Base-by-base conservation (phyloP, 2,113 vertebrate genomes). In the Trogon surrucura region DNA sequence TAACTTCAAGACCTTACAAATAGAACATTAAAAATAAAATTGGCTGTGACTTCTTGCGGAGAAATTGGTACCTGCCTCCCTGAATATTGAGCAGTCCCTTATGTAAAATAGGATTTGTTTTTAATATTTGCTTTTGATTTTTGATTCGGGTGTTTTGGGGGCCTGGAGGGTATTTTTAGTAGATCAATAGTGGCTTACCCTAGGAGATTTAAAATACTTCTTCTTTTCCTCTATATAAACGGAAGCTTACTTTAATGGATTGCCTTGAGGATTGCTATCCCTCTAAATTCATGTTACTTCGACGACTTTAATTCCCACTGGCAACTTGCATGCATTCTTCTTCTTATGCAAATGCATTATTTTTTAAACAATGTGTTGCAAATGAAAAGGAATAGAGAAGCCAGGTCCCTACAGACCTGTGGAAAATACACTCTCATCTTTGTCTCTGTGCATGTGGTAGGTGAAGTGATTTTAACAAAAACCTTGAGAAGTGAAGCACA, bases 301-400 rank as follows among this genome's bases (percentile, higher is more conserved):
- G 32, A 51, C 92, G n/a, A 66, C 62, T 91, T 91, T 41, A 80
- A 69, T 91, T 97, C 64, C 67, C 75, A 83, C 27, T 80, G 88
- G 71, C 58, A 72, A 51, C 58, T 77, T 72, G n/a, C 34, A 17
- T 75, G 56, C 53, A 36, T 73, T 74, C 51, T 62, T 93, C n/a
- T 83, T 92, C 62, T 67, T 41, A 66, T 29, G 47, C 1, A 4
- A 91, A 91, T 85, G 44, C 47, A 74, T 92, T 93, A 45, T 83
- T 93, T 97, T 93, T 80, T 92, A 88, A 80, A 83, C n/a, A 88
- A 36, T 13, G 8, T 83, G 8, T 84, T 88, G 75, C n/a, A 88
- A 97, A 62, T 70, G 62, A 88, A 91, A 92, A 25, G 23, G 38
- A 69, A 61, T 26, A 73, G n/a, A 80, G 48, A 92, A 85, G 27